These are phyloP conservation scores for Aptenodytes forsteri DNA, from an alignment of 2,113 vertebrate genomes.

Conservation along the genomic window DNA sequence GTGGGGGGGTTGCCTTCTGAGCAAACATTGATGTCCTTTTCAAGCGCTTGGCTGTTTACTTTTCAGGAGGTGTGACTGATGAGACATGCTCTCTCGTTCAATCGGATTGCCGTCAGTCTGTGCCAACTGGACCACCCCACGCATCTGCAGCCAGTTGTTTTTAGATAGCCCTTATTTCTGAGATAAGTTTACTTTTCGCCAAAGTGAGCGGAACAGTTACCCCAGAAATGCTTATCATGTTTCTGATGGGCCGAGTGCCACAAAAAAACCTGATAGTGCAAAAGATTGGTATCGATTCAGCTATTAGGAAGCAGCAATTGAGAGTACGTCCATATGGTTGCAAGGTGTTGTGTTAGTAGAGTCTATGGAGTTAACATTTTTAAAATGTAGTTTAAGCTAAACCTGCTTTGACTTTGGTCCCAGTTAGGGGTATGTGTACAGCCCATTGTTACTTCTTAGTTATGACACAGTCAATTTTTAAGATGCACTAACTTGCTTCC, in stretches of 20 bases:
- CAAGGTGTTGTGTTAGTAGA: background rate
- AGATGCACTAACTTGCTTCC: background rate
- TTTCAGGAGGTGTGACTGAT: background rate
- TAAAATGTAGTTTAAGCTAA: background rate
- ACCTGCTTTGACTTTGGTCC: background rate
- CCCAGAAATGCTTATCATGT: accelerated
- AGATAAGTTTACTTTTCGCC: background rate
- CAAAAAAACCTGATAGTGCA: accelerated
- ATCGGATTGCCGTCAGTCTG: background rate
- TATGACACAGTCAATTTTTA: background rate
- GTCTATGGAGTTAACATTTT: background rate
- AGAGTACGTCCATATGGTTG: background rate
- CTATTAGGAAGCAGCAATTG: no score
- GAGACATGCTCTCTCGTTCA: background rate
- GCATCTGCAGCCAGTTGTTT: background rate
- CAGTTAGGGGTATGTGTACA: accelerated
- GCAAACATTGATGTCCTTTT: background rate
- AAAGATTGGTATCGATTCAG: accelerated
- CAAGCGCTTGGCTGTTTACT: background rate
- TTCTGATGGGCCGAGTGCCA: background rate
- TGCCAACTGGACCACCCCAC: background rate
- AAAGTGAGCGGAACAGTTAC: background rate
- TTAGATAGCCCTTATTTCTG: background rate
- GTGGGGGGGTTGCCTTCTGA: background rate
- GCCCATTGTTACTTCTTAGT: background rate